Evolutionary conservation across 2,113 vertebrate species (phyloP).

Genomic region (Carassius gibelio): DNA sequence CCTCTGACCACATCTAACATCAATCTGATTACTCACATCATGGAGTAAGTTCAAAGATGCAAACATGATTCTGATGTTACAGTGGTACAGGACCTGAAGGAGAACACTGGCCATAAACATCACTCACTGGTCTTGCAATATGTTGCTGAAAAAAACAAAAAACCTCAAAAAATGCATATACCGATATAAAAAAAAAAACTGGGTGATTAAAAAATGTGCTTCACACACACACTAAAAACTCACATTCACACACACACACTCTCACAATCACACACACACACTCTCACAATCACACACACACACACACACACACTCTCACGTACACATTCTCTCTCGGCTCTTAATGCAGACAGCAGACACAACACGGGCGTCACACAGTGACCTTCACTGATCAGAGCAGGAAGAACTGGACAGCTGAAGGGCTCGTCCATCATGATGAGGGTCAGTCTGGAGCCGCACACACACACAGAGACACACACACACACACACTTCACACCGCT

Average conservation of each 20-base stretch:
- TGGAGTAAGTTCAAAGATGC: background rate
- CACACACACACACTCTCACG: too few species aligned
- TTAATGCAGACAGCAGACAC: too few species aligned
- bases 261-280: background rate
- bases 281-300: too few species aligned
- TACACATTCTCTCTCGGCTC: too few species aligned
- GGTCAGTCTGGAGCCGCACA: slow-evolving; percentile 11
- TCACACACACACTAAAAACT: background rate
- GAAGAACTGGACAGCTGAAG: slow-evolving; percentile 2
- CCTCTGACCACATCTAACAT: background rate
- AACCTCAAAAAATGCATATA: background rate
- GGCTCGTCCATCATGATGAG: slow-evolving; percentile 1
- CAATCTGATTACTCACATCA: background rate
- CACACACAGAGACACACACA: background rate
- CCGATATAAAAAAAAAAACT: background rate
- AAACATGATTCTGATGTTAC: background rate
- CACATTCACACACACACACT: background rate
- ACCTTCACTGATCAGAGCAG: slow-evolving; percentile 23
- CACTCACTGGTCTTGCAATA: background rate
- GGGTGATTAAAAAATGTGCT: background rate
- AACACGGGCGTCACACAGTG: background rate
- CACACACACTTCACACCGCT: background rate
- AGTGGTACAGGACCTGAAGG: background rate
- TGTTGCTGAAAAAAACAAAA: background rate
- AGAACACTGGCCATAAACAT: background rate